Percentiles rank a stretch among this genome's conserved stretches.
phyloP scores from a whole-genome alignment of 2,797 vertebrate genomes.

The Mormyrops attenuatus region DNA sequence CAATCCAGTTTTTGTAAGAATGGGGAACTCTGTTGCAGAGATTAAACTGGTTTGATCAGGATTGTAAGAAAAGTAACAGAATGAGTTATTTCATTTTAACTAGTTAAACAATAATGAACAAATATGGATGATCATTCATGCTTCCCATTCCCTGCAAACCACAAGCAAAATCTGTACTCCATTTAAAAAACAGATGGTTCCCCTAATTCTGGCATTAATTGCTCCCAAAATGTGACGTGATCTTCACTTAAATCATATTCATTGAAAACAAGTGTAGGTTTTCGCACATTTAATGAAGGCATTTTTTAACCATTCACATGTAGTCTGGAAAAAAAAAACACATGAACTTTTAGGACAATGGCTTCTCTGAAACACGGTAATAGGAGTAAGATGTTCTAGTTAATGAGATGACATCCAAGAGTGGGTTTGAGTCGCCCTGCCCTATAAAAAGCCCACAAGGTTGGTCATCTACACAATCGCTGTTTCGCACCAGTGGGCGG shows the following conservation, averaged over 20 bases:
- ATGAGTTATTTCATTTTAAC: neutral
- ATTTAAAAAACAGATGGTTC: neutral
- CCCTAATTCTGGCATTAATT: neutral
- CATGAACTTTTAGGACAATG: neutral
- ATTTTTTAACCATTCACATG: neutral
- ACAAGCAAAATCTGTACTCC: neutral
- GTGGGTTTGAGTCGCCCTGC: neutral
- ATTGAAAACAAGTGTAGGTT: neutral
- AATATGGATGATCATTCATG: neutral
- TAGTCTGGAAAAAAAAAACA: neutral
- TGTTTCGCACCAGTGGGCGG: neutral
- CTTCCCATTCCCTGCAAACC: neutral
- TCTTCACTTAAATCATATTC: neutral
- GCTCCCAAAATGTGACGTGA: neutral
- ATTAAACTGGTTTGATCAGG: neutral
- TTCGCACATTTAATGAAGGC: neutral
- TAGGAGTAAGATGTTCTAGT: neutral
- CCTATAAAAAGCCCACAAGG: neutral
- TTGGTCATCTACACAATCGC: neutral
- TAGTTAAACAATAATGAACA: neutral
- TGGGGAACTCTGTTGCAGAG: neutral
- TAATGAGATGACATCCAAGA: neutral
- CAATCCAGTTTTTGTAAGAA: neutral
- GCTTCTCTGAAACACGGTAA: neutral
- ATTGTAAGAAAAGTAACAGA: neutral